Conservation (phyloP, 2,113 vertebrate genomes). For the Cyprinodon variegatus region DNA sequence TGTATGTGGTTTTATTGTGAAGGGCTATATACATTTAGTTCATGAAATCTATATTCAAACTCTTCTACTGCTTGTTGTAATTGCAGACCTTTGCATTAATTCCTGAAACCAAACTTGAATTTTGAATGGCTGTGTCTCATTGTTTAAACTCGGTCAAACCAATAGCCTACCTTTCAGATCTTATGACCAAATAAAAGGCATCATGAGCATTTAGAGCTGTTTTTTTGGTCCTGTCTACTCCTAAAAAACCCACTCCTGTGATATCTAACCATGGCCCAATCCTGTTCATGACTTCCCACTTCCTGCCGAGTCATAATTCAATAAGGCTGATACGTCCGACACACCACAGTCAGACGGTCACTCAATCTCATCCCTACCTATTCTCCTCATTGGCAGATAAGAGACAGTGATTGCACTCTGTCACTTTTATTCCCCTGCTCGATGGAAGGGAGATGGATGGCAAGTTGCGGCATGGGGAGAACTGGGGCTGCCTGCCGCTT, state of each 20-base stretch:
- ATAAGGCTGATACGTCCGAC: slow-evolving; percentile 65
- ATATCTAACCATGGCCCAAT: slow-evolving; percentile 28
- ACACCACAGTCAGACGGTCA: slow-evolving; percentile 54
- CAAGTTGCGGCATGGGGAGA: slow-evolving; percentile 17
- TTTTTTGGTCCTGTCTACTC: slow-evolving; percentile 37
- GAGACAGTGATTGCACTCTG: slow-evolving; percentile 71
- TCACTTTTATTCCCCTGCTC: slow-evolving; percentile 65
- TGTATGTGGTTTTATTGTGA: too few species aligned
- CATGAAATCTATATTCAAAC: neutral
- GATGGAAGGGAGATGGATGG: slow-evolving; percentile 52
- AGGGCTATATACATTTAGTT: neutral
- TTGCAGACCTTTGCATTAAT: too few species aligned
- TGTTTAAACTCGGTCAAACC: slow-evolving; percentile 34
- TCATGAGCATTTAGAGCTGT: slow-evolving; percentile 49
- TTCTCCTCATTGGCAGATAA: slow-evolving; percentile 72
- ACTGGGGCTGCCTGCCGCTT: slow-evolving; percentile 46
- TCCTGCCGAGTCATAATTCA: slow-evolving; percentile 72
- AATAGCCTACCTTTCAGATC: slow-evolving; percentile 38
- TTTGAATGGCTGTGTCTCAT: slow-evolving; percentile 26
- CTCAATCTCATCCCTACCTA: slow-evolving; percentile 56
- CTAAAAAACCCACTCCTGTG: neutral
- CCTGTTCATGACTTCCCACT: slow-evolving; percentile 50
- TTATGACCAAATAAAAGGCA: slow-evolving; percentile 49
- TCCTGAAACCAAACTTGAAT: neutral
- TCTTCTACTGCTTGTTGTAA: neutral